Conservation (phyloP, 2,113 vertebrate species). For the Embiotoca jacksoni region DNA sequence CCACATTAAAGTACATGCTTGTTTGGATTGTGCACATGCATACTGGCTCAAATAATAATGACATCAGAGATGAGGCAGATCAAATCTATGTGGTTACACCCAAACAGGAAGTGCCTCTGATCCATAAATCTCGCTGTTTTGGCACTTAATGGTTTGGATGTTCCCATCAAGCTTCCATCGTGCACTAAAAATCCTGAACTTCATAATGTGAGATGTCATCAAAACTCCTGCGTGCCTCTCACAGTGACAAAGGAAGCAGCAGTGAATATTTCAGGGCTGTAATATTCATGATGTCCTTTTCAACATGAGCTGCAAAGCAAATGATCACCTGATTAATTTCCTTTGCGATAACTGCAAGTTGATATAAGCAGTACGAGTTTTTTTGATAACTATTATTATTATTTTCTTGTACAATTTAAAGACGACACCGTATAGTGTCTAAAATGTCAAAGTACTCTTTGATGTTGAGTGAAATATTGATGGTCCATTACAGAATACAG, state of each 20-base stretch:
- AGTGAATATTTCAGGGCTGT: too few relatives aligned
- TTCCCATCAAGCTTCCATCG: neutral
- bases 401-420: neutral
- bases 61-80: neutral
- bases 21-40: conserved; percentile 23
- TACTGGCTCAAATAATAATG: neutral
- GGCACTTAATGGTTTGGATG: neutral
- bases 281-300: too few relatives aligned
- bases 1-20: conserved; percentile 14
- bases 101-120: conserved; percentile 6
- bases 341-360: too few relatives aligned
- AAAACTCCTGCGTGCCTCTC: neutral
- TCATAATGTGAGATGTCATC: neutral
- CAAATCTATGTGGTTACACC: neutral
- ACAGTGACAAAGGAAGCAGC: too few relatives aligned
- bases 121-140: conserved; percentile 5
- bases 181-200: neutral
- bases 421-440: neutral
- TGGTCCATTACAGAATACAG: neutral
- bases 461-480: neutral
- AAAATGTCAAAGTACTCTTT: neutral
- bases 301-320: too few relatives aligned
- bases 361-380: neutral
- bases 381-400: neutral
- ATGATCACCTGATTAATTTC: too few relatives aligned